These are phyloP conservation scores for Microtus richardsoni DNA, from an alignment of 2,113 vertebrate genomes.

Conservation along the genomic window DNA sequence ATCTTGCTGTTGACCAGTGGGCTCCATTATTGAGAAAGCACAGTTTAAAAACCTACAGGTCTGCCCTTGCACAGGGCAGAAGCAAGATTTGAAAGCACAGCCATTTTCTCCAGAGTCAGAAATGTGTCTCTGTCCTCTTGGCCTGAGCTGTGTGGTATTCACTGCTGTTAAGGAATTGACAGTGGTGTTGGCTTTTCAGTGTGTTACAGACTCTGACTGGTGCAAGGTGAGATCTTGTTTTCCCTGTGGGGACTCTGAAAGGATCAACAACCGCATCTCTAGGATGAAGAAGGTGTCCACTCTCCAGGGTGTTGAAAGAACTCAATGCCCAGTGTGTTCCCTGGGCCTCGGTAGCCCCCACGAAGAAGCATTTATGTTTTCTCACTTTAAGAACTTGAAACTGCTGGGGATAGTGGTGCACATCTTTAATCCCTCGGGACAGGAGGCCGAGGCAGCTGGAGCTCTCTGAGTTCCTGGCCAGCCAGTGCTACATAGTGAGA, in stretches of 20 bases:
- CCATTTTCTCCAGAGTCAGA: neutral
- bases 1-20: neutral
- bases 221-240: neutral
- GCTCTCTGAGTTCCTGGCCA: neutral
- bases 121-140: neutral
- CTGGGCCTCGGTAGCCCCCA: neutral
- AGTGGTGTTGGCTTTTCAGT: neutral
- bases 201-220: neutral
- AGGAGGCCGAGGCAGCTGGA: neutral
- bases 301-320: no score
- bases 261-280: neutral
- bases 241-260: neutral
- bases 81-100: neutral
- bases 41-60: neutral
- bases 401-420: neutral
- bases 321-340: accelerated
- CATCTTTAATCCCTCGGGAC: neutral
- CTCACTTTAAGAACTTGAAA: neutral
- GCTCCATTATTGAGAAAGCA: neutral
- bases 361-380: neutral
- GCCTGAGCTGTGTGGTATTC: accelerated
- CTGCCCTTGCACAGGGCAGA: neutral
- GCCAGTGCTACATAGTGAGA: neutral
- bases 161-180: neutral
- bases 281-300: neutral